A percentile compares a stretch with the other conserved stretches of the same genome.
Evolutionary conservation across 2,888 invertebrate genomes (phyloP).

Genomic region (Rhabditoides inermis): DNA sequence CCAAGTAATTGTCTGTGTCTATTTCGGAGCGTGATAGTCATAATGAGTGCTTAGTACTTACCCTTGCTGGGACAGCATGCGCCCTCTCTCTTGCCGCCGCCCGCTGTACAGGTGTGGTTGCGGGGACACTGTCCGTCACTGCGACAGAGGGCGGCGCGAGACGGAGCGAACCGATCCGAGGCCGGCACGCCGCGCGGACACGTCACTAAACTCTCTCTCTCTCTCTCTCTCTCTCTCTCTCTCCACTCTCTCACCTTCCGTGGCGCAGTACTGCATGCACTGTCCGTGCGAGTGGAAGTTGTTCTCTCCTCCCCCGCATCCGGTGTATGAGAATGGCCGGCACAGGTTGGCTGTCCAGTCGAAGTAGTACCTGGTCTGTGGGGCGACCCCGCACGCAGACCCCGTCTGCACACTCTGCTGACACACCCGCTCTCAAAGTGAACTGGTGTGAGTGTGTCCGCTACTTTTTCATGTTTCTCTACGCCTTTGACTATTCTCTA

Average conservation of each 20-base stretch:
- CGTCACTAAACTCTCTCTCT: slow-evolving; percentile 16
- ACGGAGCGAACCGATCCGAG: slow-evolving; percentile 33
- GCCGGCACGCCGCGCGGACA: slow-evolving; percentile 34
- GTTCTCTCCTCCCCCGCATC: slow-evolving; percentile 70
- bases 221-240: neutral
- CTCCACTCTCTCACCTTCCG: slow-evolving; percentile 16
- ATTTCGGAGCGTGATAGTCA: too few species aligned
- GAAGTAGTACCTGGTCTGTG: slow-evolving; percentile 30
- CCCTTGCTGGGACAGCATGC: slow-evolving; percentile 38
- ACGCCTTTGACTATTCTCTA: too few species aligned
- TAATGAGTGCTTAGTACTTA: neutral
- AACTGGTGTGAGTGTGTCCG: too few species aligned
- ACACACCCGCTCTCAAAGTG: slow-evolving; percentile 28
- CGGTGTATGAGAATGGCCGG: slow-evolving; percentile 26
- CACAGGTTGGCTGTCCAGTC: slow-evolving; percentile 29
- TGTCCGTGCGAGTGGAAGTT: slow-evolving; percentile 34
- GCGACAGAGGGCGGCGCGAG: slow-evolving; percentile 28
- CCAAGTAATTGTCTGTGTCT: too few species aligned
- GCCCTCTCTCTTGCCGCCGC: slow-evolving; percentile 17
- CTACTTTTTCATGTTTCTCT: too few species aligned
- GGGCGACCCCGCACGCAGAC: slow-evolving; percentile 26
- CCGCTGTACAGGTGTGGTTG: slow-evolving; percentile 31
- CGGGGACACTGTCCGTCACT: slow-evolving; percentile 29
- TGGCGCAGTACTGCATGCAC: slow-evolving; percentile 32
- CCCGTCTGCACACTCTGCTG: slow-evolving; percentile 27